phyloP scores from a whole-genome alignment of 2,113 vertebrate species.

The Microtus richardsoni region DNA sequence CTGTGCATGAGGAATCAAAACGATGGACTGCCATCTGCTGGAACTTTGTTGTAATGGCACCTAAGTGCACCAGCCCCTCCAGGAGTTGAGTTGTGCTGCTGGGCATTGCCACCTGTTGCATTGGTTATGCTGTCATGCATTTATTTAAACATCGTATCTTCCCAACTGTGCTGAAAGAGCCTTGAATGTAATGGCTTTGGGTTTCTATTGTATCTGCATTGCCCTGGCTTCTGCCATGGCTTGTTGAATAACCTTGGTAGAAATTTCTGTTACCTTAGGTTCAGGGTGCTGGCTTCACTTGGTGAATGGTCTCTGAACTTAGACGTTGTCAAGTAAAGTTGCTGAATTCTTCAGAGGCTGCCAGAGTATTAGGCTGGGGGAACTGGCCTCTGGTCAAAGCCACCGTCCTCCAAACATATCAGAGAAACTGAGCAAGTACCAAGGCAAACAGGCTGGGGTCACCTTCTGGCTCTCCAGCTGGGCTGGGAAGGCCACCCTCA shows the following conservation, averaged over 20 bases:
- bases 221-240: background rate
- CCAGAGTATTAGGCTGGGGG: background rate
- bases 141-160: background rate
- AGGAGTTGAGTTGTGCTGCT: background rate
- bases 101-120: background rate
- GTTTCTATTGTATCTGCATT: background rate
- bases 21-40: slow-evolving; percentile 77
- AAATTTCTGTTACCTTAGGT: background rate
- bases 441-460: background rate
- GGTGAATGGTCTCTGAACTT: background rate
- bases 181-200: background rate
- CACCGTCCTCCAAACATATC: background rate
- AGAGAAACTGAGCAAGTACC: background rate
- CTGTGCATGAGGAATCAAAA: background rate
- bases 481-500: background rate
- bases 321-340: background rate
- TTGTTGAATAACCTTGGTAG: background rate
- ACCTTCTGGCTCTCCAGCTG: background rate
- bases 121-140: background rate
- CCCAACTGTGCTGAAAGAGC: background rate
- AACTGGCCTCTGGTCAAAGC: background rate
- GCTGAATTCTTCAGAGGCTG: background rate
- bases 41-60: background rate
- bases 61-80: background rate
- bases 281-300: background rate